Evolutionary conservation across 1,140 invertebrate species (phyloP), one percentile per base, ranked within the genome.

Genomic region (Drosophila nebulosa): DNA sequence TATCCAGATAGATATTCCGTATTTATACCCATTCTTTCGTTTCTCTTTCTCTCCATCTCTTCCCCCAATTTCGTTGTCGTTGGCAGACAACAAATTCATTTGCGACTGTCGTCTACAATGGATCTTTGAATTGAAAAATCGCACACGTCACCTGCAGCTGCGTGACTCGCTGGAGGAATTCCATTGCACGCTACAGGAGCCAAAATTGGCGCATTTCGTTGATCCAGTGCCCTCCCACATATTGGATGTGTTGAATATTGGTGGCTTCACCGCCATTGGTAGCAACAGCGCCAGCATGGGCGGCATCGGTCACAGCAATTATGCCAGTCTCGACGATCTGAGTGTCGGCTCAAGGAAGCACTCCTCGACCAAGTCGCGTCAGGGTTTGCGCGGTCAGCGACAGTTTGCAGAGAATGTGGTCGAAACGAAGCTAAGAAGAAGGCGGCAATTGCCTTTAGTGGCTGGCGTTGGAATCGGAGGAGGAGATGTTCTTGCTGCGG

Each of bases 41-140:
- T 39, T 65, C 46, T 67, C 22, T 61, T 18, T 51, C 53, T 39
- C 60, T 14, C 12, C n/a, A 85, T 79, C 67, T 88, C 22, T 22
- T 36, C n/a, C n/a, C n/a, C n/a, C n/a, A n/a, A n/a, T n/a, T n/a
- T n/a, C n/a, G n/a, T 42, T 26, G 7, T 42, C 36, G 6, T 74
- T 93, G 92, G 63, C 94, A 96, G 96, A 94, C 81, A 96, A 96
- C 92, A 94, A 94, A 89, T 95, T 96, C 92, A 93, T 94, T 66
- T 96, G 96, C 91, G 95, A 96, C 92, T 96, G 95, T 90, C 94
- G 95, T 67, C 92, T 96, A 64, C 93, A 94, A 58, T 96, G 95
- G 96, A 94, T 96, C 91, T 95, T 95, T 91, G 92, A 92, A 35
- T 90, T 96, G 62, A 93, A 93, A 69, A 96, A 96, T 90, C 95